Evolutionary conservation across 1,140 invertebrate genomes (phyloP), one percentile per base, ranked within the genome.

Genomic region (Ostrea edulis): DNA sequence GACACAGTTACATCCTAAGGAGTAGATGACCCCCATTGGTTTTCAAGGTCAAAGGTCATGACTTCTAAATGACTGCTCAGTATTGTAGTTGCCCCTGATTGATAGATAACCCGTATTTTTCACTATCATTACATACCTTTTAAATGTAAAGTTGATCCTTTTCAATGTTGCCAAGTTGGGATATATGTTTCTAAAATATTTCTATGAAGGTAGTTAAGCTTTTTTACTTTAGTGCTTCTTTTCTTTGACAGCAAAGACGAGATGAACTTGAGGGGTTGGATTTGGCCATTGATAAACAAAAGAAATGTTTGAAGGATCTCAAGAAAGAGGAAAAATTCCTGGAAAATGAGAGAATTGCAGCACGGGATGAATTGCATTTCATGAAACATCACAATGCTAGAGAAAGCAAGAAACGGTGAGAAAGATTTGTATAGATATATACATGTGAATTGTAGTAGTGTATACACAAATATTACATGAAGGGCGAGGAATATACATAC

Each of bases 261-360:
- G 92, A 92, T 91, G 94, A 95, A 62, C 84, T 95, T 71, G 94
- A 94, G 88, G 93, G 92, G 25, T 91, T 95, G 53, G 94, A 95
- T 83, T 91, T 94, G 58, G 94, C 94, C n/a, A 94, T 95, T 53
- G 94, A 94, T 86, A 84, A 92, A 14, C 94, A 96, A 94, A 94
- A 95, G 90, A 92, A 91, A 81, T 92, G 91, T 86, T 88, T 94
- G 20, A 86, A 90, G 51, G 90, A 92, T 29, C 88, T 94, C 85
- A 92, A 92, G 29, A 84, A 87, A 17, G 92, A 93, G 65, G 93
- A 94, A 84, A 92, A 90, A 77, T 86, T 90, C 22, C 82, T 94
- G 29, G 89, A 91, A 29, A 82, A 88, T 54, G 92, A 93, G 44
- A 92, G 90, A 83, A 62, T 89, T 35, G 85, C 87, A 17, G 93